Percentiles rank a stretch among this genome's conserved stretches.
Evolutionary conservation across 1,140 invertebrate genomes (phyloP).

Genomic region (Aphaenogaster floridana): DNA sequence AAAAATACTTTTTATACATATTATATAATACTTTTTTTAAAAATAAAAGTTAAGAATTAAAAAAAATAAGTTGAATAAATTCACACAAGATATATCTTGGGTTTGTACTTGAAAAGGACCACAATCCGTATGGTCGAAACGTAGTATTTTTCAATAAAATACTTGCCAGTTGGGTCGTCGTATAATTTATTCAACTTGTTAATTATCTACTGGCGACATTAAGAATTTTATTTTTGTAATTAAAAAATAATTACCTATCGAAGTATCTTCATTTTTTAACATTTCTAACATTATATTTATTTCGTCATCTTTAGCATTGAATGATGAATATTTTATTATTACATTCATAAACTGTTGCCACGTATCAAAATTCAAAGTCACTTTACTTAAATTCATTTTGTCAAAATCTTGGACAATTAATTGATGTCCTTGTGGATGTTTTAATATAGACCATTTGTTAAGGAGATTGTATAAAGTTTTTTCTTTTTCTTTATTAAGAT

Average conservation of each 20-base stretch:
- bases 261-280: neutral
- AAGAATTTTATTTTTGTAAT: too few relatives aligned
- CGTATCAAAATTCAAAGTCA: neutral
- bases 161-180: too few relatives aligned
- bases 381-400: neutral
- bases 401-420: slow-evolving; percentile 18
- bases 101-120: too few relatives aligned
- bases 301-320: neutral
- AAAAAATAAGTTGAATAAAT: too few relatives aligned
- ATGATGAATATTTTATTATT: neutral
- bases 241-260: neutral
- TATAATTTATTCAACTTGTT: too few relatives aligned
- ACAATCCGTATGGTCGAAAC: too few relatives aligned
- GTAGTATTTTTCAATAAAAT: too few relatives aligned
- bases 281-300: neutral
- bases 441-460: slow-evolving; percentile 2
- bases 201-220: too few relatives aligned
- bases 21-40: too few relatives aligned
- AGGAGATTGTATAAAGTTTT: neutral
- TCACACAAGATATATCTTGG: too few relatives aligned
- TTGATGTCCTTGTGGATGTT: neutral
- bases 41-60: too few relatives aligned
- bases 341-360: neutral
- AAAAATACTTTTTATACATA: too few relatives aligned
- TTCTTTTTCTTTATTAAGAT: neutral